A percentile compares a stretch with the other conserved stretches of the same genome.
These are phyloP conservation scores for Hippopotamyrus pictus DNA, from an alignment of 2,797 vertebrate genomes.

Conservation along the genomic window DNA sequence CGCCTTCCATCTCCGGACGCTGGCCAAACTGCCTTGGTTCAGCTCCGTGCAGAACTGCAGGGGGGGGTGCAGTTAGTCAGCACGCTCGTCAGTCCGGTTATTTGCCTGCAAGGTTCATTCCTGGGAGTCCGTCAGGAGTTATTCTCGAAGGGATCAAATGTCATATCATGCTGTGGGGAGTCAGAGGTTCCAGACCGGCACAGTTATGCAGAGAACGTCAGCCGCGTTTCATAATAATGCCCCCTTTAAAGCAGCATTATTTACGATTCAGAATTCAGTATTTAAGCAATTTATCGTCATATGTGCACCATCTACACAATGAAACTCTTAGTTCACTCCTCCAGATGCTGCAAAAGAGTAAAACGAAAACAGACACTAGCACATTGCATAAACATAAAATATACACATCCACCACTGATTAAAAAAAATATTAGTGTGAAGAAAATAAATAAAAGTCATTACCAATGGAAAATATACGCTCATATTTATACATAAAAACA, in stretches of 20 bases:
- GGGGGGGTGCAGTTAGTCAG: background rate
- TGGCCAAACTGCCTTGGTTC: slow-evolving; percentile 79
- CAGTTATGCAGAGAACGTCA: background rate
- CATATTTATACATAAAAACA: background rate
- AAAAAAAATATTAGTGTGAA: background rate
- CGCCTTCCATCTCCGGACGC: slow-evolving; percentile 80
- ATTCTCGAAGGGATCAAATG: background rate
- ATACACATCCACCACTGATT: background rate
- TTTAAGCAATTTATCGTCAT: background rate
- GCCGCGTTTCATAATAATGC: background rate
- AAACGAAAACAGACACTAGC: background rate
- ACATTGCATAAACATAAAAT: background rate
- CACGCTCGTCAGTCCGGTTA: background rate
- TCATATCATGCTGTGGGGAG: background rate
- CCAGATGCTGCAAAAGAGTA: background rate
- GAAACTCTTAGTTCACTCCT: background rate
- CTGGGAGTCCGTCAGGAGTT: background rate
- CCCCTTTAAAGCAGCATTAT: background rate
- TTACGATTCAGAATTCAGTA: background rate
- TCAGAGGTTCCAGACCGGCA: background rate
- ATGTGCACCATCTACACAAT: background rate
- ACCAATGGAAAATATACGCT: background rate
- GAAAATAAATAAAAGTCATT: background rate
- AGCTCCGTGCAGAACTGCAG: slow-evolving; percentile 84
- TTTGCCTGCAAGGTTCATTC: background rate